Conservation (phyloP, 2,797 vertebrate species). For the Cuculus canorus region DNA sequence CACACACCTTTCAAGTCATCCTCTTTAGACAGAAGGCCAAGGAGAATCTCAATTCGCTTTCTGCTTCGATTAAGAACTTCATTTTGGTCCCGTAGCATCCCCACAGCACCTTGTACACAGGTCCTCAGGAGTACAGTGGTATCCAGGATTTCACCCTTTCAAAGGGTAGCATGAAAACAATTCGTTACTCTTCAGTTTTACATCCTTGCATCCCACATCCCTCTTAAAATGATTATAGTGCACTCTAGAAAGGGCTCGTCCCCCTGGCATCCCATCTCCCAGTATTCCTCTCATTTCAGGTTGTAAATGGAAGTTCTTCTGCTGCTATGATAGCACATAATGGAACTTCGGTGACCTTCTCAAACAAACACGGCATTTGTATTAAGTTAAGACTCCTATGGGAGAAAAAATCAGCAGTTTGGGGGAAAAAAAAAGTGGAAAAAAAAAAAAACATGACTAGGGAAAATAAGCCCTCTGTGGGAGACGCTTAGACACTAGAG, state of each 20-base stretch:
- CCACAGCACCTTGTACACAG: constrained; percentile 91
- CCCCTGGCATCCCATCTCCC: not conserved
- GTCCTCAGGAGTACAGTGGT: constrained; percentile 87
- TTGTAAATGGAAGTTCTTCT: not conserved
- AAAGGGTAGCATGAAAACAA: not conserved
- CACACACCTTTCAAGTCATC: constrained; percentile 75
- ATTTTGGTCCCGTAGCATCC: constrained; percentile 85
- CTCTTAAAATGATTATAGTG: fast-evolving
- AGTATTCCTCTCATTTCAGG: not conserved
- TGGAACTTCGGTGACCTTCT: not conserved
- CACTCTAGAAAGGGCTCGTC: not conserved
- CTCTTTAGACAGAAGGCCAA: constrained; percentile 81
- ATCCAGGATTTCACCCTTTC: constrained; percentile 77
- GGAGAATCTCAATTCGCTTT: constrained; percentile 85
- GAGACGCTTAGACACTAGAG: not conserved
- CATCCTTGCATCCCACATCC: not conserved
- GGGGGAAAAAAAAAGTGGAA: not conserved
- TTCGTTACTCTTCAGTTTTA: not conserved
- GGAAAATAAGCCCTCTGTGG: not conserved
- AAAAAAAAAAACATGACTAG: fast-evolving
- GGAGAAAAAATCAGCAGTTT: not conserved
- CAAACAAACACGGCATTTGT: not conserved
- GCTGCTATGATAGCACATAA: not conserved
- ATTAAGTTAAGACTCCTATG: not conserved
- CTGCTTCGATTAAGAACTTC: constrained; percentile 78